A percentile compares a stretch with the other conserved stretches of the same genome.
These are phyloP conservation scores for Elegia similella DNA, from an alignment of 2,888 invertebrate species.

Conservation along the genomic window DNA sequence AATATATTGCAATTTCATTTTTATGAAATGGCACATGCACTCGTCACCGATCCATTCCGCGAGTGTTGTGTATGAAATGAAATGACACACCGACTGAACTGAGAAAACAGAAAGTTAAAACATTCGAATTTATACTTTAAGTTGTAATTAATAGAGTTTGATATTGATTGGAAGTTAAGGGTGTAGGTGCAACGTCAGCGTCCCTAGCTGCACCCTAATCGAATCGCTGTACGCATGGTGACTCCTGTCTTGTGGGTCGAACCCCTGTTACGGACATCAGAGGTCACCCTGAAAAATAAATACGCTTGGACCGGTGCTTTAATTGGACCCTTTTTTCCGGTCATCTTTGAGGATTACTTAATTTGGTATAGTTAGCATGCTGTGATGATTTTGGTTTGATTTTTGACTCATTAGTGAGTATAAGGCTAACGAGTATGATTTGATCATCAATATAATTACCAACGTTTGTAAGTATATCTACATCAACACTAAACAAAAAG, in stretches of 20 bases:
- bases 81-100: slow-evolving; percentile 62
- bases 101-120: slow-evolving; percentile 19
- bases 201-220: slow-evolving; percentile 79
- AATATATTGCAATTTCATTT: slow-evolving; percentile 73
- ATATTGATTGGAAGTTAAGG: slow-evolving; percentile 34
- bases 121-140: not conserved
- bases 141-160: not conserved
- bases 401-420: slow-evolving; percentile 1
- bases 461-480: too few relatives aligned
- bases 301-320: slow-evolving; percentile 68
- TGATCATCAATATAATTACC: too few relatives aligned
- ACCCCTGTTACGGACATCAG: slow-evolving; percentile 71
- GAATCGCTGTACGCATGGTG: slow-evolving; percentile 76
- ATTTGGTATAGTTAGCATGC: slow-evolving; percentile 58
- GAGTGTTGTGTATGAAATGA: slow-evolving; percentile 77
- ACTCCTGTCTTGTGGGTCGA: slow-evolving; percentile 66
- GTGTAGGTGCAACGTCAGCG: slow-evolving; percentile 68
- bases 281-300: slow-evolving; percentile 74
- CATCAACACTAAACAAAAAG: too few relatives aligned
- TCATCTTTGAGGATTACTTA: slow-evolving; percentile 66
- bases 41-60: slow-evolving; percentile 77
- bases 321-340: slow-evolving; percentile 70
- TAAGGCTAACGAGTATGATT: not conserved
- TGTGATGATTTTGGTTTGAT: slow-evolving; percentile 14
- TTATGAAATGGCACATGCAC: slow-evolving; percentile 70